Percentiles rank a stretch among this genome's conserved stretches.
These are phyloP conservation scores for Phymatocera aterrima DNA, from an alignment of 2,888 invertebrate species.

Conservation along the genomic window DNA sequence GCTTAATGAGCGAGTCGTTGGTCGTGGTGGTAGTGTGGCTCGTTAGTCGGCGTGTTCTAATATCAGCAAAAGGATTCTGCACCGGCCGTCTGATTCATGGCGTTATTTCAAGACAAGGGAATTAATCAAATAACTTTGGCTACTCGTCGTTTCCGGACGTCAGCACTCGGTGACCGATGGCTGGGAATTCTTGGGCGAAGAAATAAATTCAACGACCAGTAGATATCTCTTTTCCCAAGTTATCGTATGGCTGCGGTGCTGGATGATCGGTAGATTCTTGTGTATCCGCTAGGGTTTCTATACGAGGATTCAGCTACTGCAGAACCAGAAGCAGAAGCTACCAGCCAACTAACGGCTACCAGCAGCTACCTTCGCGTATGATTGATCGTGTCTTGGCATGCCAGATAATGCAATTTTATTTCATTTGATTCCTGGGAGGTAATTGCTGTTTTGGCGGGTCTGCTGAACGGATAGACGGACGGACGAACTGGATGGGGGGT, in stretches of 20 bases:
- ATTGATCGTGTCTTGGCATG: constrained; percentile 73
- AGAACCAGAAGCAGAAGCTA: constrained; percentile 31
- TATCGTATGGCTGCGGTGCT: constrained; percentile 26
- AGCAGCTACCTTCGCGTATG: constrained; percentile 60
- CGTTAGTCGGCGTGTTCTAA: constrained; percentile 19
- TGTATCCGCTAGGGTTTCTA: constrained; percentile 26
- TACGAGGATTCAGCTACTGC: constrained; percentile 16
- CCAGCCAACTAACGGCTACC: constrained; percentile 19
- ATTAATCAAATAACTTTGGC: constrained; percentile 56
- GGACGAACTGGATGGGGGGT: constrained; percentile 53
- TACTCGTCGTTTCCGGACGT: constrained; percentile 53
- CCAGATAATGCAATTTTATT: constrained; percentile 74
- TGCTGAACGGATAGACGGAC: constrained; percentile 63
- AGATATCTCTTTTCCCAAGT: constrained; percentile 23
- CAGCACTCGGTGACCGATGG: constrained; percentile 58
- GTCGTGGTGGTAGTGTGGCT: background rate
- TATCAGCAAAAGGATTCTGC: constrained; percentile 27
- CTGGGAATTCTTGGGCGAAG: constrained; percentile 49
- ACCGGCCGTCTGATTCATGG: constrained; percentile 15
- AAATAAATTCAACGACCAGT: constrained; percentile 54
- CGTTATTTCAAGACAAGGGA: constrained; percentile 47
- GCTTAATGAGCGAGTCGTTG: constrained; percentile 12
- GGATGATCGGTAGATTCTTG: constrained; percentile 37
- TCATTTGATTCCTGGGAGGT: constrained; percentile 73
- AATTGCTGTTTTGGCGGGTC: constrained; percentile 73